Evolutionary conservation across 2,113 vertebrate genomes (phyloP).

Genomic region (Pipra filicauda): DNA sequence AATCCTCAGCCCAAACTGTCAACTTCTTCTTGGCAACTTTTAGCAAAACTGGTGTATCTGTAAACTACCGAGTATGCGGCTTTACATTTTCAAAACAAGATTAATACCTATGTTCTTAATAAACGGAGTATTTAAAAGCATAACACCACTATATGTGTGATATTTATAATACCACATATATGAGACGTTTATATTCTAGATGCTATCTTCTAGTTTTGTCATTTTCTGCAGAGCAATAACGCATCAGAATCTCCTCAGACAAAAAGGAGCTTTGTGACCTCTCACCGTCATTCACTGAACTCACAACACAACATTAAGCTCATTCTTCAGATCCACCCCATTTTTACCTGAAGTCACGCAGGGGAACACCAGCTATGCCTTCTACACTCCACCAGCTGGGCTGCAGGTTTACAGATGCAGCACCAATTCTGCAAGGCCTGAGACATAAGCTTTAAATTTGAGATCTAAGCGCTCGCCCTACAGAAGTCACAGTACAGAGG

Average conservation of each 20-base stretch:
- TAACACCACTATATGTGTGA: not conserved
- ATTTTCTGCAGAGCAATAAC: not conserved
- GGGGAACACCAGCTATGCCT: not conserved
- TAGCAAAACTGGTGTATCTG: slow-evolving; percentile 34
- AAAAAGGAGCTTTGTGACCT: not conserved
- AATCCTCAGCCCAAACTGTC: slow-evolving; percentile 40
- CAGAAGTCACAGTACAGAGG: not conserved
- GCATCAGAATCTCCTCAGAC: not conserved
- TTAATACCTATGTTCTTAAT: not conserved
- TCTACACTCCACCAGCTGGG: not conserved
- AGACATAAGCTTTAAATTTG: not conserved
- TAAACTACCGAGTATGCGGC: not conserved
- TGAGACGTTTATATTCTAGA: not conserved
- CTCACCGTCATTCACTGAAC: not conserved
- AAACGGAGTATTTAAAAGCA: not conserved
- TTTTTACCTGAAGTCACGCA: not conserved
- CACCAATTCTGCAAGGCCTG: not conserved
- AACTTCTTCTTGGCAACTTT: slow-evolving; percentile 45
- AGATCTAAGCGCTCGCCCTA: not conserved
- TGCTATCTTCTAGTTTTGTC: not conserved
- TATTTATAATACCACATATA: not conserved
- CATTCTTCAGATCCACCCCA: not conserved
- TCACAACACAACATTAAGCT: not conserved
- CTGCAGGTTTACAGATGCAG: not conserved
- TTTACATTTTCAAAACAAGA: slow-evolving; percentile 27